Conservation (phyloP, 2,113 vertebrate species). For the Acanthochromis polyacanthus region DNA sequence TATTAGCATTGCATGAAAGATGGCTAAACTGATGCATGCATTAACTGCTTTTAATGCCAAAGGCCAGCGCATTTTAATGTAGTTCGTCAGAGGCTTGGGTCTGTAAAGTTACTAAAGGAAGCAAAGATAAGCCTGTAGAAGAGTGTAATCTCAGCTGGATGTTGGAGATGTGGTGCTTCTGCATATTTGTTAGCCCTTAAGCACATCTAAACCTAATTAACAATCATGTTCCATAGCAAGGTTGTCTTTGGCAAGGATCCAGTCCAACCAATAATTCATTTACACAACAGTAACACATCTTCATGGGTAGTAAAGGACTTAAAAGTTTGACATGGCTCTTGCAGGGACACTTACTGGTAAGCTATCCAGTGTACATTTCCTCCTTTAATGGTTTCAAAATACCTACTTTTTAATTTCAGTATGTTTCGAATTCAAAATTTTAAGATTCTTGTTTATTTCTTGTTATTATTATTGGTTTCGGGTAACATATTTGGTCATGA, state of each 20-base stretch:
- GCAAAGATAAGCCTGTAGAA: slow-evolving; percentile 40
- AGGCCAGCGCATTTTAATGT: slow-evolving; percentile 52
- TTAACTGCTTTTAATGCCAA: slow-evolving; percentile 56
- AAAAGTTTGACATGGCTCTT: slow-evolving; percentile 68
- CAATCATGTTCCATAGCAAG: slow-evolving; percentile 72
- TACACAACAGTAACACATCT: slow-evolving; percentile 69
- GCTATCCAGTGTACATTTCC: slow-evolving; percentile 68
- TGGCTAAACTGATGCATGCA: slow-evolving; percentile 49
- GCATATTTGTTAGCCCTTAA: slow-evolving; percentile 78
- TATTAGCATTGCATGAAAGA: slow-evolving; percentile 66
- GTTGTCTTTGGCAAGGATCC: slow-evolving; percentile 77
- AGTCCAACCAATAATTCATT: slow-evolving; percentile 77
- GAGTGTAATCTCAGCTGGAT: slow-evolving; percentile 58
- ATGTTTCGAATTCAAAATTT: slow-evolving; percentile 58
- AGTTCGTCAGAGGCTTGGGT: slow-evolving; percentile 37
- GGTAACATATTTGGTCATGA: slow-evolving; percentile 13
- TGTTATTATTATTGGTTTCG: slow-evolving; percentile 58
- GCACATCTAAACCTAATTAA: slow-evolving; percentile 80
- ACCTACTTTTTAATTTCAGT: slow-evolving; percentile 45
- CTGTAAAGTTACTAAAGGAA: slow-evolving; percentile 57
- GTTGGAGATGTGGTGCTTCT: slow-evolving; percentile 69
- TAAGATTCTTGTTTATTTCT: slow-evolving; percentile 52
- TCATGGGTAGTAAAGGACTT: slow-evolving; percentile 73
- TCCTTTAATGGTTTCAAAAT: slow-evolving; percentile 67
- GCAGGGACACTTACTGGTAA: slow-evolving; percentile 70